A percentile compares a stretch with the other conserved stretches of the same genome.
Conservation (phyloP, 2,888 invertebrate genomes). For the Clistopyga incitator region DNA sequence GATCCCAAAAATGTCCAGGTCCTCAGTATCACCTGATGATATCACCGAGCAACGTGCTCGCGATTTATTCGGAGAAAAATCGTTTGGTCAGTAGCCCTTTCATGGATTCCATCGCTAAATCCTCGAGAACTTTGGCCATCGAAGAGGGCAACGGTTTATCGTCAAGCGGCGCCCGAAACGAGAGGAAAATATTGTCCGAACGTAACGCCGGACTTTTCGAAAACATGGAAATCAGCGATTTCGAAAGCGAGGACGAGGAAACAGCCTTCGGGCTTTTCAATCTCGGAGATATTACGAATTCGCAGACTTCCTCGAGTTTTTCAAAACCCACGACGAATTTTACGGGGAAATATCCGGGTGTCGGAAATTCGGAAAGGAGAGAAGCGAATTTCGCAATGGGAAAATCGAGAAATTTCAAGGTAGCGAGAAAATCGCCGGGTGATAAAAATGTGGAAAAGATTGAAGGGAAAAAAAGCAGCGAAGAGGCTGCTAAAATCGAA, state of each 20-base stretch:
- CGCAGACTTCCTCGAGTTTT: constrained; percentile 24
- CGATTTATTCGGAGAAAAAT: constrained; percentile 78
- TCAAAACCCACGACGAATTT: constrained; percentile 2
- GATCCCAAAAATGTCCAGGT: constrained; percentile 58
- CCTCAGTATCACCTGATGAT: constrained; percentile 78
- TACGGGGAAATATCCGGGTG: background rate
- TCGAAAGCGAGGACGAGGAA: constrained; percentile 45
- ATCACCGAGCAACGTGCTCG: constrained; percentile 77
- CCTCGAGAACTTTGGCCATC: background rate
- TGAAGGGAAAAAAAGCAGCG: background rate
- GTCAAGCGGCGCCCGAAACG: background rate
- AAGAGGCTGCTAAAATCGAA: background rate
- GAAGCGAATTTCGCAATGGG: background rate
- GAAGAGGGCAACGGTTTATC: background rate
- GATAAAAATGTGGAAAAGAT: background rate
- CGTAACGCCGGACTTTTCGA: background rate
- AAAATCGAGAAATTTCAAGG: background rate
- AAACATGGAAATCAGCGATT: constrained; percentile 33
- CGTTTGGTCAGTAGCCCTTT: constrained; percentile 71
- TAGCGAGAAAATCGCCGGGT: background rate
- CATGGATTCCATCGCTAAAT: constrained; percentile 25
- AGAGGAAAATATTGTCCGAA: background rate
- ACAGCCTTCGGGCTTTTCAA: constrained; percentile 40
- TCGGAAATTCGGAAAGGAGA: background rate
- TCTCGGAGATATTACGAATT: constrained; percentile 40